Conservation (phyloP, 2,888 invertebrate species). For the Gasteruption jaculator region DNA sequence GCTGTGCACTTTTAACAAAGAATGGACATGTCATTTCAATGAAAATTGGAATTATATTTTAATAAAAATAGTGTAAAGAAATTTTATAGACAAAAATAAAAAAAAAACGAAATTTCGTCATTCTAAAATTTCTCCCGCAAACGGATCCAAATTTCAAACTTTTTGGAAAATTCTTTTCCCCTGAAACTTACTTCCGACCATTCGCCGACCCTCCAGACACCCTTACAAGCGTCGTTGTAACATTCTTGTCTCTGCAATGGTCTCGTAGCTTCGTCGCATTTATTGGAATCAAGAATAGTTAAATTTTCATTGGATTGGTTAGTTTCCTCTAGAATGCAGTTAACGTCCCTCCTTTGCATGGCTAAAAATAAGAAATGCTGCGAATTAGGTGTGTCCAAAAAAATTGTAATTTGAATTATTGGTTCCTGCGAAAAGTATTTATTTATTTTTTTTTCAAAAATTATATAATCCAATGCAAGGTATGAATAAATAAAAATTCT, state of each 20-base stretch:
- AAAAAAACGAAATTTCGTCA: background rate
- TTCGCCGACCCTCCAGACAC: conserved; percentile 84
- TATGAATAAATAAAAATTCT: background rate
- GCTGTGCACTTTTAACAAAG: conserved; percentile 72
- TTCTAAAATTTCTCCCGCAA: conserved; percentile 7
- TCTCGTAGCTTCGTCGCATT: conserved; percentile 69
- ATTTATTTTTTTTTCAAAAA: background rate
- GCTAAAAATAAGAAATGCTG: conserved; percentile 58
- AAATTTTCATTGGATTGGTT: conserved; percentile 54
- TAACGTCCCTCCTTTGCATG: conserved; percentile 67
- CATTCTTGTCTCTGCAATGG: conserved; percentile 80
- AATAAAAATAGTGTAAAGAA: background rate
- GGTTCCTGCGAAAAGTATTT: no score
- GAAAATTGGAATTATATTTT: conserved; percentile 3
- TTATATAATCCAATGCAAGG: background rate
- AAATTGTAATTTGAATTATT: no score
- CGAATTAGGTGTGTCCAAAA: no score
- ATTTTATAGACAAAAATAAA: background rate
- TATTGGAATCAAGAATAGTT: conserved; percentile 54
- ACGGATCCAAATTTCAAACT: no score
- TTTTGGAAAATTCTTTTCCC: conserved; percentile 1
- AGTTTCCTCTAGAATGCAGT: conserved; percentile 57
- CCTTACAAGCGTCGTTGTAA: conserved; percentile 76
- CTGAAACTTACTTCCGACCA: conserved; percentile 84
- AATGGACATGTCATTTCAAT: background rate